phyloP scores from a whole-genome alignment of 2,888 invertebrate species.

The Imbricaverruca yamaguchii region DNA sequence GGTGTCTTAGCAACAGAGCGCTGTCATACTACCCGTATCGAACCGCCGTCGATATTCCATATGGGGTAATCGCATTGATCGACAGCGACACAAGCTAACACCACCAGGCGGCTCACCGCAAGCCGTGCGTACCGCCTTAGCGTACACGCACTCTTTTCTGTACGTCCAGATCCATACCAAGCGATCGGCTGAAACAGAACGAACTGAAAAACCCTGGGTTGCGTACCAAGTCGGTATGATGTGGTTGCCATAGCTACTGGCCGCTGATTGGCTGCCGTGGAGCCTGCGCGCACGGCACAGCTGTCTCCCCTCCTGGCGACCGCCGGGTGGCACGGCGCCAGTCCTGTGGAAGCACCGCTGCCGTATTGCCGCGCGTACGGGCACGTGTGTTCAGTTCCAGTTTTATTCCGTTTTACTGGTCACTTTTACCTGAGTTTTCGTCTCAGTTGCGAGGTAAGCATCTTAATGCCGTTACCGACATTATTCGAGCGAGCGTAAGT shows the following conservation, averaged over 20 bases:
- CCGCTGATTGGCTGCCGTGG: not conserved
- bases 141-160: too few species aligned
- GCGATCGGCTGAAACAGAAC: not conserved
- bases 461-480: not conserved
- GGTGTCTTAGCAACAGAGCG: too few species aligned
- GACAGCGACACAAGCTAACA: too few species aligned
- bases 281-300: not conserved
- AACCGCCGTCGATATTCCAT: too few species aligned
- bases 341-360: not conserved
- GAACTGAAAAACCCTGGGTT: not conserved
- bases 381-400: constrained; percentile 18
- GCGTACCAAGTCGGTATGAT: not conserved
- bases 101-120: too few species aligned
- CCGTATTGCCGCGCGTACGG: not conserved
- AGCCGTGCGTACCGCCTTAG: too few species aligned
- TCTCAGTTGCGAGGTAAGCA: constrained; percentile 20
- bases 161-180: too few species aligned
- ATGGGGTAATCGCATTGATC: too few species aligned
- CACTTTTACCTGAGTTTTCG: constrained; percentile 19
- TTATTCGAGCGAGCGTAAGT: not conserved
- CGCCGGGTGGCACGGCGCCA: not conserved
- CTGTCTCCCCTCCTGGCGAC: not conserved
- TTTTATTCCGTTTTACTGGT: constrained; percentile 21
- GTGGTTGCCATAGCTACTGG: not conserved
- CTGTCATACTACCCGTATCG: too few species aligned